Evolutionary conservation across 2,797 vertebrate species (phyloP), one percentile per base, ranked within the genome.

Genomic region (Siniperca scherzeri): DNA sequence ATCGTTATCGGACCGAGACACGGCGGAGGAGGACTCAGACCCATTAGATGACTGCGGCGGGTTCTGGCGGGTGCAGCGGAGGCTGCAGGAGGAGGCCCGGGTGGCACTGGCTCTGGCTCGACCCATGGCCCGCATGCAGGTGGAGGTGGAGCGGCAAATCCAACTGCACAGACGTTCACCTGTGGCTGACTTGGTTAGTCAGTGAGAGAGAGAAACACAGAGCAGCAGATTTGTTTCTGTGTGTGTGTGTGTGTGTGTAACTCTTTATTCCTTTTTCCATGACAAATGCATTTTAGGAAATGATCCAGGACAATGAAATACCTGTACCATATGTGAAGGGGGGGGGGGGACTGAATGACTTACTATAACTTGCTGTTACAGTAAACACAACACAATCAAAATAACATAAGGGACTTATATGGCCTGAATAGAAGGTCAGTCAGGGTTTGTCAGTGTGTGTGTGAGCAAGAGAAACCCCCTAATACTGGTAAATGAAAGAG

Each of bases 81-180:
- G 98, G 85, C 93, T 99, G 67, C 98, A 99, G 89, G 98, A 98
- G 10, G 98, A 99, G 89, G 98, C 98, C 69, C 97, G 98, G 81
- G 98, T 99, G 95, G 98, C 98, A 7, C 81, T 99, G 70, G 97
- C 98, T 33, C 96, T 99, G 95, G 98, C 98, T 13, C 97, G 98
- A 77, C 98, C 98, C 69, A 99, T 99, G 98, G 98, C 98, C 73
- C 98, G 98, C 76, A 99, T 99, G 98, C 98, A 99, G 94, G 98
- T 99, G 59, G 97, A 99, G 90, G 98, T 99, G 93, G 98, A 99
- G 87, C 96, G 98, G 84, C 98, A 99, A 89, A 99, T 99, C 94
- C 97, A 98, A 84, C 97, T 98, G 90, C 96, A 96, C 87, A 93
- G 94, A 82, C 98, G 98, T 77, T 99, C 98, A 1, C 98, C 98